Conservation (phyloP, 2,888 invertebrate species). For the Brenthis ino region DNA sequence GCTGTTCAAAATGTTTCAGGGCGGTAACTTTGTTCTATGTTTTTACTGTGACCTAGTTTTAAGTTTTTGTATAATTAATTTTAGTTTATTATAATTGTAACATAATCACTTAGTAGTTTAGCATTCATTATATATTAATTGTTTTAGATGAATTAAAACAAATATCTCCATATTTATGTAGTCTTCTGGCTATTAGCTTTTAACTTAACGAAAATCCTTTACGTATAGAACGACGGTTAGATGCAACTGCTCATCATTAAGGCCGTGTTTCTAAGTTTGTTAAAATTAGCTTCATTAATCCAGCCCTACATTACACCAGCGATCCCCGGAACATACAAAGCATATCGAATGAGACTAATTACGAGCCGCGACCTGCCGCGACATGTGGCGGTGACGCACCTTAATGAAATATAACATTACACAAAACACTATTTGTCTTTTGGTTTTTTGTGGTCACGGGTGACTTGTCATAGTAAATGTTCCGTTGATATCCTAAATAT, state of each 20-base stretch:
- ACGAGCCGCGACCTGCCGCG: conserved; percentile 58
- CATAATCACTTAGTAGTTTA: neutral
- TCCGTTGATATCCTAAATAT: conserved; percentile 40
- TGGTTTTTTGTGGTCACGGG: conserved; percentile 24
- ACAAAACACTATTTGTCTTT: conserved; percentile 34
- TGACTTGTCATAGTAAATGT: conserved; percentile 21
- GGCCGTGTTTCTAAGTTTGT: conserved; percentile 6
- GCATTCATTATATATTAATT: too few relatives aligned
- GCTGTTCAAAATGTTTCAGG: conserved; percentile 32
- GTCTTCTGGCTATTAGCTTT: neutral
- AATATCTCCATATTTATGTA: neutral
- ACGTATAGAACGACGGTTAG: neutral
- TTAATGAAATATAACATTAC: conserved; percentile 37
- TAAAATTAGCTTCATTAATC: conserved; percentile 38
- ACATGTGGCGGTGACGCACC: conserved; percentile 62
- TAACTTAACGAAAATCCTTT: neutral
- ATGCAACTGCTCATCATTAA: conserved; percentile 19
- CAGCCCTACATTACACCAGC: conserved; percentile 31
- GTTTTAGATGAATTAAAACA: too few relatives aligned
- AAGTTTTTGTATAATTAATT: conserved; percentile 12
- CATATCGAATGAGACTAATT: conserved; percentile 74
- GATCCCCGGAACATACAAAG: conserved; percentile 61
- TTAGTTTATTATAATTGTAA: conserved; percentile 5
- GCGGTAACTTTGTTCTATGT: conserved; percentile 30
- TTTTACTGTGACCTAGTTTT: conserved; percentile 25